Evolutionary conservation across 1,140 invertebrate genomes (phyloP).

Genomic region (Microvelia longipes): DNA sequence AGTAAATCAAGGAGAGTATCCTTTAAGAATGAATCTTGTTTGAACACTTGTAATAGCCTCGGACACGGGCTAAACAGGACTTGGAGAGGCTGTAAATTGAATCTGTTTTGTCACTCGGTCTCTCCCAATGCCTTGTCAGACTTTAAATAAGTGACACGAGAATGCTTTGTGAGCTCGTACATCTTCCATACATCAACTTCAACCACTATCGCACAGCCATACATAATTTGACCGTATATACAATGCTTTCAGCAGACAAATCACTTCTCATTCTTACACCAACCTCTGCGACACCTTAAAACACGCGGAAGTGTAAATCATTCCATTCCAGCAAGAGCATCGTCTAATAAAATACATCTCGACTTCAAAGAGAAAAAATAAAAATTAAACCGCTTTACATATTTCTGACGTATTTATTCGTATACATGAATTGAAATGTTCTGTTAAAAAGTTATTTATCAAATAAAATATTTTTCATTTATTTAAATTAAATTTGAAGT

Average conservation of each 20-base stretch:
- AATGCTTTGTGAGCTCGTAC: background rate
- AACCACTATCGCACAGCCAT: background rate
- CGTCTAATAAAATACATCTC: too few species aligned
- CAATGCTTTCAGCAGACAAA: background rate
- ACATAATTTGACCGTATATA: background rate
- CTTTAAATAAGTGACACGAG: background rate
- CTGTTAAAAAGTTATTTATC: too few species aligned
- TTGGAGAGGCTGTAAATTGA: background rate
- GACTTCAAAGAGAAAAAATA: too few species aligned
- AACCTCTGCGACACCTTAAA: too few species aligned
- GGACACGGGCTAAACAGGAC: background rate
- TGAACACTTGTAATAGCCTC: background rate
- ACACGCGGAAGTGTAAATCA: too few species aligned
- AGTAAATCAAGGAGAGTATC: background rate
- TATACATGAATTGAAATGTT: too few species aligned
- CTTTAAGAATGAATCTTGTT: background rate
- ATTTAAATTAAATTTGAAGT: too few species aligned
- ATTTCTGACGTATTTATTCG: too few species aligned
- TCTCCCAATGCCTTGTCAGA: background rate
- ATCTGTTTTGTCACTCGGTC: background rate
- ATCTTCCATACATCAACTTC: background rate
- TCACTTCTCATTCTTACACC: background rate
- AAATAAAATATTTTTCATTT: too few species aligned
- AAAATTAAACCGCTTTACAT: too few species aligned
- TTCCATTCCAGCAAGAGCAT: too few species aligned